Percentiles rank a stretch among this genome's conserved stretches.
Evolutionary conservation across 2,888 invertebrate species (phyloP).

Genomic region (Lithophane socia): DNA sequence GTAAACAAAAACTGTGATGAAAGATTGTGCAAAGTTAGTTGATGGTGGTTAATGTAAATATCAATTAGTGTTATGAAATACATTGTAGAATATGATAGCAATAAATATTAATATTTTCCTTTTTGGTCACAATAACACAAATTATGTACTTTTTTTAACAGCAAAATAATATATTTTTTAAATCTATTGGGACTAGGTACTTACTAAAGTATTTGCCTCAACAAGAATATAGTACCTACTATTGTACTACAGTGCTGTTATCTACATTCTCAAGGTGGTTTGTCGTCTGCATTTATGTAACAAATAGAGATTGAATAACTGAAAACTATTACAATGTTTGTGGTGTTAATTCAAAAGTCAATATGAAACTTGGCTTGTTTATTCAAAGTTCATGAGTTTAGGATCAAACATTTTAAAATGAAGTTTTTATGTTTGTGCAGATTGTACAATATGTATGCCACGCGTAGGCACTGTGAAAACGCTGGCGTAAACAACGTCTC

Average conservation of each 20-base stretch:
- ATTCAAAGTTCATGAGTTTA: not conserved
- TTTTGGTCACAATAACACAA: not conserved
- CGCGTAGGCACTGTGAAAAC: conserved; percentile 69
- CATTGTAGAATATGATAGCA: not conserved
- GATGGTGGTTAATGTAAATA: conserved; percentile 11
- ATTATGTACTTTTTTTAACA: not conserved
- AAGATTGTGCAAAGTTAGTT: conserved; percentile 36
- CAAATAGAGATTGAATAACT: conserved; percentile 38
- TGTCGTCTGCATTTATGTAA: conserved; percentile 47
- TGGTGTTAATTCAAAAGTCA: not conserved
- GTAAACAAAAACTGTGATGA: conserved; percentile 22
- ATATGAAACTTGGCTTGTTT: not conserved
- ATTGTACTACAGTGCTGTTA: conserved; percentile 17
- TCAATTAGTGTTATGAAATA: conserved; percentile 25
- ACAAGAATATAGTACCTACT: conserved; percentile 16
- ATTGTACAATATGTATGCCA: conserved; percentile 39
- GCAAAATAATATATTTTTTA: not conserved
- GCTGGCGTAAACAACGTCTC: conserved; percentile 77
- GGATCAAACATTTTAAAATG: not conserved
- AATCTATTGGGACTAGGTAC: not conserved
- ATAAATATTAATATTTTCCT: not conserved
- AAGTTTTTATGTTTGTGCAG: conserved; percentile 34
- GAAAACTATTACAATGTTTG: conserved; percentile 32
- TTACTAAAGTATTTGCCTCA: not conserved
- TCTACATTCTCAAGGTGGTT: conserved; percentile 49